phyloP scores from a whole-genome alignment of 2,888 invertebrate species.

The Crepidodera aurea region DNA sequence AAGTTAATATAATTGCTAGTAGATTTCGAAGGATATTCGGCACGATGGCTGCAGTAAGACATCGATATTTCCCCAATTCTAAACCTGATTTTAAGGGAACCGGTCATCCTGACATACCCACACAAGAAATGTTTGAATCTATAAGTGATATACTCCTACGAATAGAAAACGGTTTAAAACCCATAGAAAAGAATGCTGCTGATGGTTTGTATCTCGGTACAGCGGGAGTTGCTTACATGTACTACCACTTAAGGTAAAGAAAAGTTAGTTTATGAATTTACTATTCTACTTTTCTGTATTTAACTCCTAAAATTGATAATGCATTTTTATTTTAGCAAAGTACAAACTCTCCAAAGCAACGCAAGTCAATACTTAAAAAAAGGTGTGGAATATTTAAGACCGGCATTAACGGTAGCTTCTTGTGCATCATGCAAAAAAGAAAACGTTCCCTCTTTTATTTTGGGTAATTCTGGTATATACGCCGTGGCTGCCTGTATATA shows the following conservation, averaged over 20 bases:
- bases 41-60: constrained; percentile 23
- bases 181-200: constrained; percentile 58
- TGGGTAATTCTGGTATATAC: constrained; percentile 82
- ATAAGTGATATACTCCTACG: constrained; percentile 45
- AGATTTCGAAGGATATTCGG: constrained; percentile 29
- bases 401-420: constrained; percentile 67
- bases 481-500: constrained; percentile 75
- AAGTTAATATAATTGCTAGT: constrained; percentile 17
- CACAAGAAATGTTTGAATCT: constrained; percentile 31
- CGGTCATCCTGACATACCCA: constrained; percentile 36
- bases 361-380: constrained; percentile 64
- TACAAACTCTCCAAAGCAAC: constrained; percentile 59
- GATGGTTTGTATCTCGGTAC: constrained; percentile 76
- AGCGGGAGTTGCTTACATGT: constrained; percentile 79
- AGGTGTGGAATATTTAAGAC: constrained; percentile 69
- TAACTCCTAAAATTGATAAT: not conserved
- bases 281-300: not conserved
- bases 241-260: constrained; percentile 67
- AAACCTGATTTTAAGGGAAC: constrained; percentile 43
- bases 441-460: constrained; percentile 76
- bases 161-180: constrained; percentile 52
- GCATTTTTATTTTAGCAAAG: constrained; percentile 59
- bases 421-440: constrained; percentile 59
- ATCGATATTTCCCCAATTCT: constrained; percentile 47
- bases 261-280: not conserved